Percentiles rank a stretch among this genome's conserved stretches.
phyloP scores from a whole-genome alignment of 2,113 vertebrate genomes.

The Gavialis gangeticus region DNA sequence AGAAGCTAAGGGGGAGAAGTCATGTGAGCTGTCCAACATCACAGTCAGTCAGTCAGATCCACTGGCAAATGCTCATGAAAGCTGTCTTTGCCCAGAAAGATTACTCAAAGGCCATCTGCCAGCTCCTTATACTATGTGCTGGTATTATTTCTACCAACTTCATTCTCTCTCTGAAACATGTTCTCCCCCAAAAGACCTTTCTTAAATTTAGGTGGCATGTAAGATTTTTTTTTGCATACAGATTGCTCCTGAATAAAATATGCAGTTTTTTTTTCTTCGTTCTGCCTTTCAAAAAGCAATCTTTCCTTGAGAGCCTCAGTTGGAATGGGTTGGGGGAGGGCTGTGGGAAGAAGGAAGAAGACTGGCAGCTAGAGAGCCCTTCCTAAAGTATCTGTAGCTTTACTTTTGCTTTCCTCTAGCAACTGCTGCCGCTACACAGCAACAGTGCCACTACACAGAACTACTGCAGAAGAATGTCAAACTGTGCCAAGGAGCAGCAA shows the following conservation, averaged over 20 bases:
- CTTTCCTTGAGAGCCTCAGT: neutral
- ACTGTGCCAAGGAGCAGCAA: neutral
- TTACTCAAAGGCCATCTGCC: neutral
- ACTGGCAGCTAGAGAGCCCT: too few species aligned
- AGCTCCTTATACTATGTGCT: neutral
- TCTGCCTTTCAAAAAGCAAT: neutral
- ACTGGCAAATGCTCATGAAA: neutral
- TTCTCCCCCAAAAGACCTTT: neutral
- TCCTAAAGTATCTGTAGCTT: neutral
- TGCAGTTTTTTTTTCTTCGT: too few species aligned
- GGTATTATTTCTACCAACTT: neutral
- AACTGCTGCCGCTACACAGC: neutral
- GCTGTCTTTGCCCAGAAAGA: neutral
- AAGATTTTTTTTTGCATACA: neutral
- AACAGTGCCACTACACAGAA: neutral
- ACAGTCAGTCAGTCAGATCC: neutral
- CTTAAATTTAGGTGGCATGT: neutral
- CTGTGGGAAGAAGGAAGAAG: neutral
- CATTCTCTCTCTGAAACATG: neutral
- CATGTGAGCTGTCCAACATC: neutral
- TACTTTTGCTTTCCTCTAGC: slow-evolving; percentile 7
- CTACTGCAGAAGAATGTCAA: neutral
- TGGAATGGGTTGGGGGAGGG: too few species aligned
- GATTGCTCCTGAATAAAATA: too few species aligned
- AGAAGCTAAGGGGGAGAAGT: neutral